phyloP scores from a whole-genome alignment of 1,140 invertebrate genomes.

The Drosophila melanogaster region DNA sequence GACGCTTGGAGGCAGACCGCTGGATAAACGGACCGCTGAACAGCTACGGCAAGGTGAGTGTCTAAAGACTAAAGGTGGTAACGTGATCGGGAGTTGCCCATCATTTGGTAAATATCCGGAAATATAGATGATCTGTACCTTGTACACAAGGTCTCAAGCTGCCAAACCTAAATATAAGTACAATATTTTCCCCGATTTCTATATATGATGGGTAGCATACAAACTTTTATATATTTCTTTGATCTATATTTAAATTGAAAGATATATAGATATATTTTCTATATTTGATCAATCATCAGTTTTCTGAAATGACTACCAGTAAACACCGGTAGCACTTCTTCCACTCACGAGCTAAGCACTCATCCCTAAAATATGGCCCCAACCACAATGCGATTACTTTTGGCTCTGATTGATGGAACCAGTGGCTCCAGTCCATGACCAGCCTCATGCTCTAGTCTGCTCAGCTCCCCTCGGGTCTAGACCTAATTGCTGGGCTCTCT shows the following conservation, averaged over 20 bases:
- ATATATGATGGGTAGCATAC: too few relatives aligned
- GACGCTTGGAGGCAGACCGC: slow-evolving; percentile 84
- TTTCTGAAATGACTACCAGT: not conserved
- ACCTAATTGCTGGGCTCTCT: slow-evolving; percentile 61
- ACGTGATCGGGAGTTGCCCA: slow-evolving; percentile 14
- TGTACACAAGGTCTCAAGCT: not conserved
- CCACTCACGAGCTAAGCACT: slow-evolving; percentile 5
- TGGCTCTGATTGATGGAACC: slow-evolving; percentile 61
- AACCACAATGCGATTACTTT: slow-evolving; percentile 34
- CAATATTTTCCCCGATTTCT: too few relatives aligned
- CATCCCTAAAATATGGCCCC: slow-evolving; percentile 18
- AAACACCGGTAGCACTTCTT: not conserved
- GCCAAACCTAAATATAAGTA: not conserved
- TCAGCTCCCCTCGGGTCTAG: slow-evolving; percentile 12
- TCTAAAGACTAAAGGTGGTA: slow-evolving; percentile 3
- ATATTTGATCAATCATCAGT: not conserved
- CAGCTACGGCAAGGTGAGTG: slow-evolving; percentile 83
- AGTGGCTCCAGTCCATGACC: slow-evolving; percentile 3
- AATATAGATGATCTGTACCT: not conserved
- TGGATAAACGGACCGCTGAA: slow-evolving; percentile 84
- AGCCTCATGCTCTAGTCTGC: slow-evolving; percentile 8
- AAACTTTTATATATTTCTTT: not conserved
- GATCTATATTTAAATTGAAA: not conserved
- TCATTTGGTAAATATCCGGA: not conserved
- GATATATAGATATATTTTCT: too few relatives aligned